Evolutionary conservation across 2,888 invertebrate genomes (phyloP).

Genomic region (Lasius platythorax): DNA sequence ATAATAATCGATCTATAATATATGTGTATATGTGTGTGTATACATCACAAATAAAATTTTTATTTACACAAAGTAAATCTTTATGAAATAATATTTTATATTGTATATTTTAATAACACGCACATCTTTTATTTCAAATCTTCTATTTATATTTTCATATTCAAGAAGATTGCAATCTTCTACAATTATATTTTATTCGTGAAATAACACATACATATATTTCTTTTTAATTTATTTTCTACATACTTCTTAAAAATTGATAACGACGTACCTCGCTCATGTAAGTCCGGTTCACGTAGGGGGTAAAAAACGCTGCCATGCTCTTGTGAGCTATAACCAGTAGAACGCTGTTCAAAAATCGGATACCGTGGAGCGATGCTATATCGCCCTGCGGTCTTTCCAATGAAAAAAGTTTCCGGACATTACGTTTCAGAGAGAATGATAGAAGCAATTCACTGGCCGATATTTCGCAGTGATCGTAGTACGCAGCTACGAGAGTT

Average conservation of each 20-base stretch:
- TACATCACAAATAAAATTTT: background rate
- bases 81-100: slow-evolving; percentile 8
- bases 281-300: slow-evolving; percentile 89
- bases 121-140: background rate
- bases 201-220: background rate
- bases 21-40: background rate
- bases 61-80: background rate
- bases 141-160: background rate
- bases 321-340: slow-evolving; percentile 90
- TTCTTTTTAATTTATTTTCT: background rate
- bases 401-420: slow-evolving; percentile 87
- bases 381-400: slow-evolving; percentile 88
- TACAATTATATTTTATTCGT: background rate
- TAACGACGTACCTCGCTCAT: slow-evolving; percentile 88
- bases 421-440: slow-evolving; percentile 89
- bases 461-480: slow-evolving; percentile 81
- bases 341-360: slow-evolving; percentile 89
- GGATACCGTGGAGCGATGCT: slow-evolving; percentile 89
- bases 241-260: background rate
- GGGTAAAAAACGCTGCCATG: slow-evolving; percentile 90
- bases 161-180: background rate
- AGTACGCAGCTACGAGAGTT: slow-evolving; percentile 82
- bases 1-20: background rate
- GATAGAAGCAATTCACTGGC: slow-evolving; percentile 86
- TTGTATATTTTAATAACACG: background rate